Evolutionary conservation across 2,888 invertebrate species (phyloP).

Genomic region (Trypoxylon attenuatum): DNA sequence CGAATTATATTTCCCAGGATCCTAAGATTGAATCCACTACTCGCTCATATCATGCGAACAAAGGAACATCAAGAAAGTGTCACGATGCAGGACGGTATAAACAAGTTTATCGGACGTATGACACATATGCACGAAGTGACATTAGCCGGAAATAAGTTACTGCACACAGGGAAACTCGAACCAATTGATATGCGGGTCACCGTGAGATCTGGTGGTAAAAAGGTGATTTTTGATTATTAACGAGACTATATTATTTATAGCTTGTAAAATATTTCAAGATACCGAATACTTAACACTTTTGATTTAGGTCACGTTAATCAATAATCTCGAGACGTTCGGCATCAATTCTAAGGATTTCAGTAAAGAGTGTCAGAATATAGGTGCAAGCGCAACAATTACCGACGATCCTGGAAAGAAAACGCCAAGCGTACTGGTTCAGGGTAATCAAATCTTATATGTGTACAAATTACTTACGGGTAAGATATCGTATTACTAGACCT

Average conservation of each 20-base stretch:
- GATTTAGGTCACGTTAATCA: constrained; percentile 87
- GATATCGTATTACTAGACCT: neutral
- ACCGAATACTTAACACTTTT: neutral
- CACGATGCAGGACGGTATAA: constrained; percentile 84
- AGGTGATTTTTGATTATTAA: constrained; percentile 76
- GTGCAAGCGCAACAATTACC: constrained; percentile 89
- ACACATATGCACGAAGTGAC: constrained; percentile 82
- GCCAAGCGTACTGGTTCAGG: constrained; percentile 90
- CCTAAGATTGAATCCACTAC: constrained; percentile 77
- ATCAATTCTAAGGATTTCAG: constrained; percentile 87
- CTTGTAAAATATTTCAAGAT: neutral
- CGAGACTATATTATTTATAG: neutral
- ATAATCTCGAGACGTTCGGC: constrained; percentile 91
- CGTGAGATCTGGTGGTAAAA: constrained; percentile 90
- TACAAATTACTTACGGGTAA: constrained; percentile 77
- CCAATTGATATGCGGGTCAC: constrained; percentile 86
- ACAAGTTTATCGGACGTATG: constrained; percentile 82
- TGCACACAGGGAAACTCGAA: constrained; percentile 83
- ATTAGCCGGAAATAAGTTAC: constrained; percentile 75
- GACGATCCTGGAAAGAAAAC: constrained; percentile 83
- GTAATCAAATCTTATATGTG: constrained; percentile 86
- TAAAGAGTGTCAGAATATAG: constrained; percentile 89
- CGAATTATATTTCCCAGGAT: constrained; percentile 76
- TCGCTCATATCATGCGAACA: constrained; percentile 74
- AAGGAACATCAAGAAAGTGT: constrained; percentile 75